Base-by-base conservation (phyloP, 2,888 invertebrate genomes). In the Trissolcus japonicus region DNA sequence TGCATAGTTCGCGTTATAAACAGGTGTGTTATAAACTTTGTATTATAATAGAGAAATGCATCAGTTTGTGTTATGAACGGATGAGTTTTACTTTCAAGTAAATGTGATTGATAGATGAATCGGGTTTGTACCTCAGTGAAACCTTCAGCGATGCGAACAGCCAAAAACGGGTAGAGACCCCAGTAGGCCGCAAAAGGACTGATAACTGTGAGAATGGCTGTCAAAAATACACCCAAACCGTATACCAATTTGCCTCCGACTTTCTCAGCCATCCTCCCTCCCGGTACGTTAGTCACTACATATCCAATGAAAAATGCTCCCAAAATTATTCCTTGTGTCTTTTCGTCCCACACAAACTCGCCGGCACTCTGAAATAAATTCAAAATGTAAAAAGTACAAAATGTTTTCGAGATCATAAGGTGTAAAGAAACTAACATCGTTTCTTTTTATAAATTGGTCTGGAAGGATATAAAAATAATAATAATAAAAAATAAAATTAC, bases 181-280 rank as follows among this genome's bases (percentile, higher is more conserved):
- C 90, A 90, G 65, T 90, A 88, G 0, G 97, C 97, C 0, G 96
- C 95, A 71, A 95, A 90, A 0, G 97, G 97, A 74, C 95, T 96
- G 14, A 96, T 88, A 17, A 97, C 90, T 0, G 97, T 96, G 81
- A 96, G 93, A 65, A 97, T 86, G 6, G 96, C 94, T 4, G 96
- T 95, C 53, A 96, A 90, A 55, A 96, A 90, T 0, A 96, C 93
- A 4, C 96, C 96, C 40, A 95, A 87, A 14, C 96, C 96, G 85
- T 95, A 96, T 2, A 97, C 92, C 76, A 94, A 90, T 90, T 96
- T 97, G n/a, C 96, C 97, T 41, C 98, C 98, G 86, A 93, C 92
- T 80, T 93, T 90, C 89, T 96, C 96, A 0, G 98, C 96, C 90
- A 97, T 91, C 82, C 95, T 91, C 1, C 95, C 95, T 46, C 95